phyloP scores from a whole-genome alignment of 2,113 vertebrate genomes.

The Thymallus thymallus region DNA sequence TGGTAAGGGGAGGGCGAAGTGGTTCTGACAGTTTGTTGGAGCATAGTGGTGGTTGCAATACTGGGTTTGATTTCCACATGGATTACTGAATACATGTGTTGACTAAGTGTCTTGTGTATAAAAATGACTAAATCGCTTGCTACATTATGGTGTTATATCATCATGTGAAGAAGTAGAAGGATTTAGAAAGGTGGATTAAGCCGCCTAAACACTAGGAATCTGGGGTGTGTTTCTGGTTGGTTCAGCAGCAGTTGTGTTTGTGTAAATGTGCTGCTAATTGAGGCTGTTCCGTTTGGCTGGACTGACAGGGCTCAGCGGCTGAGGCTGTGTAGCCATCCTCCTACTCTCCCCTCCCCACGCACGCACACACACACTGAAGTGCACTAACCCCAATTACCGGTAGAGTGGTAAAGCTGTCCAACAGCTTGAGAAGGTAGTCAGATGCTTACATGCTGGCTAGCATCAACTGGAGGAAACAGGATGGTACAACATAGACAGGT shows the following conservation, averaged over 20 bases:
- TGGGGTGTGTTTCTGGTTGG: no score
- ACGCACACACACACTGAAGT: neutral
- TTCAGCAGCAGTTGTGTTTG: no score
- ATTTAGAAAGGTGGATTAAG: no score
- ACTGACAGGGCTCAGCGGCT: neutral
- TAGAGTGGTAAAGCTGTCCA: conserved; percentile 3
- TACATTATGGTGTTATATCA: no score
- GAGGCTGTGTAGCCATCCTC: neutral
- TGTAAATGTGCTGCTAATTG: no score
- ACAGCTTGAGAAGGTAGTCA: neutral
- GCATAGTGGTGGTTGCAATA: no score
- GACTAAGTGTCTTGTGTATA: no score
- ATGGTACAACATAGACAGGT: neutral
- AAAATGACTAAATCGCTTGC: no score
- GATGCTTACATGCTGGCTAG: conserved; percentile 10
- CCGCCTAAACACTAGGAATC: no score
- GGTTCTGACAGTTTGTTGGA: neutral
- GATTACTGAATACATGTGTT: no score
- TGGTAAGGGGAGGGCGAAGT: neutral
- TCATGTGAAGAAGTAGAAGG: no score
- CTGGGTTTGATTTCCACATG: no score
- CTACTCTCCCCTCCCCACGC: neutral
- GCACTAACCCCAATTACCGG: neutral
- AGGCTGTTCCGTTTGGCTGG: neutral
- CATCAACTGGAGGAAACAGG: neutral